Conservation (phyloP, 1,140 invertebrate genomes). For the Ceratina australensis region DNA sequence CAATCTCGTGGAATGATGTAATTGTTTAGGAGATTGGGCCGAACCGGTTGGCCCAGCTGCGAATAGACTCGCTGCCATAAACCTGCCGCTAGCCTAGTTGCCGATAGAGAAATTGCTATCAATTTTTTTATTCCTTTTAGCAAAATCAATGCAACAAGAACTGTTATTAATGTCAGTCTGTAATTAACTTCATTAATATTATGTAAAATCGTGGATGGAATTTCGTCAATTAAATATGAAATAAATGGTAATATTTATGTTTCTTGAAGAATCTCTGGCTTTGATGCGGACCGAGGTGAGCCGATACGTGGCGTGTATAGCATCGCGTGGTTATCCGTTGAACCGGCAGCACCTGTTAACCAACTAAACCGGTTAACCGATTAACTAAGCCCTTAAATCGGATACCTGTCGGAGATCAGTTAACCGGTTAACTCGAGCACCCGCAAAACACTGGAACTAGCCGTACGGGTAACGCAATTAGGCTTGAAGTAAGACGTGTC, state of each 20-base stretch:
- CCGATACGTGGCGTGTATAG: background rate
- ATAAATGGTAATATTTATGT: background rate
- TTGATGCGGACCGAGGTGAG: background rate
- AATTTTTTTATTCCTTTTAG: background rate
- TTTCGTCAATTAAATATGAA: too few species aligned
- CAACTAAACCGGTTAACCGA: slow-evolving; percentile 45
- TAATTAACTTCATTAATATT: too few species aligned
- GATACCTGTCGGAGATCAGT: slow-evolving; percentile 33
- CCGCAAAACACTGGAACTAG: slow-evolving; percentile 18
- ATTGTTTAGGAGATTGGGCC: slow-evolving; percentile 39
- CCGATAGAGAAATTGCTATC: background rate
- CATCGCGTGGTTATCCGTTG: slow-evolving; percentile 32
- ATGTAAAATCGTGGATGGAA: too few species aligned
- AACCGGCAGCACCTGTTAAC: slow-evolving; percentile 39
- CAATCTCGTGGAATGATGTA: slow-evolving; percentile 36
- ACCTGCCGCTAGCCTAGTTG: background rate
- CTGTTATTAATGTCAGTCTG: too few species aligned
- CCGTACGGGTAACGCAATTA: slow-evolving; percentile 15
- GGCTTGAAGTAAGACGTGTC: background rate
- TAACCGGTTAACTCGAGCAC: slow-evolving; percentile 33
- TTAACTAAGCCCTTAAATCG: slow-evolving; percentile 48
- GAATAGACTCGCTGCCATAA: background rate
- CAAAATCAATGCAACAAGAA: too few species aligned
- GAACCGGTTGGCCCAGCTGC: slow-evolving; percentile 24
- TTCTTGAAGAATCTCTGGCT: background rate